Base-by-base conservation (phyloP, 2,797 vertebrate species). In the Cryptoblepharus egeriae region DNA sequence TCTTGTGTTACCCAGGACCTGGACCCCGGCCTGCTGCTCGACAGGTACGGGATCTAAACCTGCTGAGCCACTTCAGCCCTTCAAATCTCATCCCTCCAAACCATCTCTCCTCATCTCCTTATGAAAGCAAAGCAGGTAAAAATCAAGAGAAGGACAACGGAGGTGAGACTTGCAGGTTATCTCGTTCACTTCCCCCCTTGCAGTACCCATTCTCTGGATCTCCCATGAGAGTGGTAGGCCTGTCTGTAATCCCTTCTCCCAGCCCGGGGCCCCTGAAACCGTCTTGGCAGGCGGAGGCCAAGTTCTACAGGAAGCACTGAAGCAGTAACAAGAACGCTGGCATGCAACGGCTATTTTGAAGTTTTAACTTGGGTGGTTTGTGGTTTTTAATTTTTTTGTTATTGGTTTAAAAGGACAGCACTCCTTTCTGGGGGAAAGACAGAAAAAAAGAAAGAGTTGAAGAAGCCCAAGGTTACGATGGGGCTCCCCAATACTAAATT, bases 261-360 rank as follows among this genome's bases (percentile, higher is more conserved):
- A n/a, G 42, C 16, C 61, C 37, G 10, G 69, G 75, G 68, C 75
- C 75, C 28, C 69, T 28, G 24, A 37, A 77, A 60, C 35, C 32
- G 39, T 52, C 82, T 73, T 58, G 69, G 68, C 60, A 77, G 55
- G 81, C 60, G 1, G n/a, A 72, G 60, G 49, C 73, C 3, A 58
- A 6, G 9, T 49, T 3, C 65, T 78, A 84, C 82, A 91, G 91
- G 90, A 91, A 91, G 85, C 77, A 0, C 1, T 35, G 77, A 77
- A 64, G 52, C 0, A 70, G 64, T 18, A 77, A 60, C 49, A 52
- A 73, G 1, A 64, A 42, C 75, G 30, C 12, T 71, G 7, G 65
- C 11, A 58, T 67, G 61, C 11, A 63, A 63, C 45, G 0, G 37
- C 4, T 61, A 61, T 61, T 74, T 74, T 92, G 89, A 91, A 90